Base-by-base conservation (phyloP, 64 coral and sea anemone species). In the Dendrophyllia cribrosa region DNA sequence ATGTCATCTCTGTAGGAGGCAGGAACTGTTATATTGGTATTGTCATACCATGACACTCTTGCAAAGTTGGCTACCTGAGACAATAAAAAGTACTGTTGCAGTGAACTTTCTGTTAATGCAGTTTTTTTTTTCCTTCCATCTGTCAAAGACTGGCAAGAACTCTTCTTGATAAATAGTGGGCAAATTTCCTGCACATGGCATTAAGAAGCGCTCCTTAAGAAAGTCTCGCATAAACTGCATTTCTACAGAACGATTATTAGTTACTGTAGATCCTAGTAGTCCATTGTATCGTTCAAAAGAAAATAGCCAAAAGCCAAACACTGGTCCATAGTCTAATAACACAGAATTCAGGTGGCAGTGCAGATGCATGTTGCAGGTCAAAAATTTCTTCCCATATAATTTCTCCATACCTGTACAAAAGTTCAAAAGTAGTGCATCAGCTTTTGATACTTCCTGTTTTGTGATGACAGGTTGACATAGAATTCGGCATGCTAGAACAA, bases 221-320 rank as follows among this genome's bases (percentile, higher is more conserved):
- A 86, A 68, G 43, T 69, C 52, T 66, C 82, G 45, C 78, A 83
- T 91, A 43, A 91, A 72, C 51, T 91, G 66, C 45, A 91, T 83
- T 91, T 91, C 89, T 51, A 91, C 55, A 70, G 89, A 82, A 46
- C 76, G 23, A 47, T 82, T 91, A 51, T 91, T 82, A 25, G 77
- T 91, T 52, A 17, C 47, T 70, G 50, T 77, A 43, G 20, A 23
- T 56, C 66, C 89, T 55, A 91, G 43, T 51, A 83, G 69, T 24
- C 89, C 78, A 73, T 83, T 91, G 26, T 72, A 91, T 22, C 77
- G 65, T 61, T 91, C 77, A 13, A 91, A 91, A 51, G 58, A 59
- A 80, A 91, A 91, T 49, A 51, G 59, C 89, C 89, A 91, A 73
- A 86, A 86, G 34, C 82, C 52, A 70, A 51, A 70, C 20, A 86